These are phyloP conservation scores for Microtus montanus DNA, from an alignment of 2,113 vertebrate species.

Conservation along the genomic window DNA sequence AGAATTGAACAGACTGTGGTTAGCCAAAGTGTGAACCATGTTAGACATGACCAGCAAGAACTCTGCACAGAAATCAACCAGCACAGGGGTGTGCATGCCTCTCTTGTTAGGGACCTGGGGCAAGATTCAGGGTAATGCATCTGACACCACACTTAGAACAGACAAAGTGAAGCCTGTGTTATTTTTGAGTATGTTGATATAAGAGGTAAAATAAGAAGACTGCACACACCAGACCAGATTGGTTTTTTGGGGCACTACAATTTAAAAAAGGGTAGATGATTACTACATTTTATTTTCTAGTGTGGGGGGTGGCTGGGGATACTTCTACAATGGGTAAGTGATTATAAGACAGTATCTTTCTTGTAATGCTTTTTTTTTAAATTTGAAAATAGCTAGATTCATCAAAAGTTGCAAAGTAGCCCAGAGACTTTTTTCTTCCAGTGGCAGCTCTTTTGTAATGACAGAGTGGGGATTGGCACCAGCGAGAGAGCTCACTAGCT, in stretches of 20 bases:
- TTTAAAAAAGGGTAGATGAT: neutral
- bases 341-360: neutral
- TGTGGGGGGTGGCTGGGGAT: neutral
- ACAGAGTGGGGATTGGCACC: rapidly evolving
- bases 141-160: neutral
- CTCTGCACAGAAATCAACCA: neutral
- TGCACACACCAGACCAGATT: neutral
- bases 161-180: neutral
- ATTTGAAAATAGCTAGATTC: conserved; percentile 8
- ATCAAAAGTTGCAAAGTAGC: neutral
- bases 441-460: neutral
- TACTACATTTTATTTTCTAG: neutral
- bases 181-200: neutral
- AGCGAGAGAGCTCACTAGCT: neutral
- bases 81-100: neutral
- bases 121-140: neutral
- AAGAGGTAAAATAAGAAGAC: neutral
- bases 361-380: neutral
- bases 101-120: neutral
- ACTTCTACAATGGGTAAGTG: neutral
- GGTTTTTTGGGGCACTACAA: neutral
- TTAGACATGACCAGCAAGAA: neutral
- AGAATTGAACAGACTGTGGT: too few species aligned
- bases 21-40: neutral
- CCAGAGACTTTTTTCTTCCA: neutral